Conservation (phyloP, 2,888 invertebrate species). For the Agrotis clavis region DNA sequence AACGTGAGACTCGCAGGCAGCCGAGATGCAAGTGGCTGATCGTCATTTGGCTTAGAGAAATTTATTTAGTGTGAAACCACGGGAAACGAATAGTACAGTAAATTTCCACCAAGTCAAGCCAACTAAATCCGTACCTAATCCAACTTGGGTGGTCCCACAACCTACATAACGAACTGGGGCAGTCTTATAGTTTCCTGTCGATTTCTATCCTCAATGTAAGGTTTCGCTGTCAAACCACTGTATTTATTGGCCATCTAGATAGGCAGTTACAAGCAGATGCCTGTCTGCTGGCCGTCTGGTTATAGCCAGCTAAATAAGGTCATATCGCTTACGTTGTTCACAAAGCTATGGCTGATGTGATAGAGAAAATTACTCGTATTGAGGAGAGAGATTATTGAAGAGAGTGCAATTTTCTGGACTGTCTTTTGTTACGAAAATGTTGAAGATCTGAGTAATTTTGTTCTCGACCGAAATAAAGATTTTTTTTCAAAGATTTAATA, state of each 20-base stretch:
- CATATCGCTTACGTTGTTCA: background rate
- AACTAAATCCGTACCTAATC: slow-evolving; percentile 30
- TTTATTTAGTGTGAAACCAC: background rate
- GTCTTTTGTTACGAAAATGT: slow-evolving; percentile 9
- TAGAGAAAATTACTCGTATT: slow-evolving; percentile 43
- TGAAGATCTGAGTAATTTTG: background rate
- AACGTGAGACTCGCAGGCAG: too few species aligned
- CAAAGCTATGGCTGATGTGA: background rate
- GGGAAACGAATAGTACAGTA: background rate
- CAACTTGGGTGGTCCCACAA: slow-evolving; percentile 49
- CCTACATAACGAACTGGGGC: slow-evolving; percentile 36
- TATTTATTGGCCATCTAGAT: slow-evolving; percentile 54
- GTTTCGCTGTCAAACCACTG: slow-evolving; percentile 56
- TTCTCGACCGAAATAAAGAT: too few species aligned
- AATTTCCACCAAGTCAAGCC: slow-evolving; percentile 8
- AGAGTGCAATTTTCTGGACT: slow-evolving; percentile 26
- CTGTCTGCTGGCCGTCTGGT: slow-evolving; percentile 12
- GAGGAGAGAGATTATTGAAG: too few species aligned
- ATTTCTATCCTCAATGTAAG: slow-evolving; percentile 42
- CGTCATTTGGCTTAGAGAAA: too few species aligned
- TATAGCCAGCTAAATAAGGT: slow-evolving; percentile 36
- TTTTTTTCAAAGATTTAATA: too few species aligned
- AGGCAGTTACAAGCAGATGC: slow-evolving; percentile 36
- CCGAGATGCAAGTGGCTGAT: too few species aligned
- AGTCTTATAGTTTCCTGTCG: slow-evolving; percentile 31